Evolutionary conservation across 92 coral and sea anemone species (phyloP).

Genomic region (Siderastrea siderea): DNA sequence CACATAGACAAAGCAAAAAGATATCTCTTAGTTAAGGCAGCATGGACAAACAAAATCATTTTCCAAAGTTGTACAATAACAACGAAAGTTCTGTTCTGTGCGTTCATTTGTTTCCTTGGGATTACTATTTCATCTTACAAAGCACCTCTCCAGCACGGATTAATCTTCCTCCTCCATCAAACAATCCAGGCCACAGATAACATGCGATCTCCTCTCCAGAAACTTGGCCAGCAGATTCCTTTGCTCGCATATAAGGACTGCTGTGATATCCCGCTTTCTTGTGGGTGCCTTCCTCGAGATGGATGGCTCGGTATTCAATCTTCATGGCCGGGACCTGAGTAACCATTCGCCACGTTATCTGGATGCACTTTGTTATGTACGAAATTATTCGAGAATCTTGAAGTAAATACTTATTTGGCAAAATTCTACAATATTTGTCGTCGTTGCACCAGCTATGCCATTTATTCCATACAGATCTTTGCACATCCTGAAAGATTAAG

Average conservation of each 20-base stretch:
- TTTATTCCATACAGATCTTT: too few species aligned
- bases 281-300: not conserved
- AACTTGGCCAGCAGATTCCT: not conserved
- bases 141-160: conserved; percentile 5
- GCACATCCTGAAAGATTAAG: too few species aligned
- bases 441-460: not conserved
- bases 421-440: not conserved
- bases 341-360: conserved; percentile 21
- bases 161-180: conserved; percentile 10
- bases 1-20: too few species aligned
- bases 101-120: too few species aligned
- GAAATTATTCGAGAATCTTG: not conserved
- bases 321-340: conserved; percentile 12
- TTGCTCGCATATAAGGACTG: too few species aligned
- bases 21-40: too few species aligned
- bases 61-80: too few species aligned
- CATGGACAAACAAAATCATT: too few species aligned
- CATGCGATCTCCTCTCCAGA: conserved; percentile 2
- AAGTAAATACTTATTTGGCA: too few species aligned
- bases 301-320: not conserved
- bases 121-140: not conserved
- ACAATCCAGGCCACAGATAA: conserved; percentile 17
- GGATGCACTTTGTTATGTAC: not conserved
- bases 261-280: not conserved
- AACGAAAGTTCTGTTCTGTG: too few species aligned